These are phyloP conservation scores for Lepidothrix coronata DNA, from an alignment of 2,113 vertebrate genomes.

Conservation along the genomic window DNA sequence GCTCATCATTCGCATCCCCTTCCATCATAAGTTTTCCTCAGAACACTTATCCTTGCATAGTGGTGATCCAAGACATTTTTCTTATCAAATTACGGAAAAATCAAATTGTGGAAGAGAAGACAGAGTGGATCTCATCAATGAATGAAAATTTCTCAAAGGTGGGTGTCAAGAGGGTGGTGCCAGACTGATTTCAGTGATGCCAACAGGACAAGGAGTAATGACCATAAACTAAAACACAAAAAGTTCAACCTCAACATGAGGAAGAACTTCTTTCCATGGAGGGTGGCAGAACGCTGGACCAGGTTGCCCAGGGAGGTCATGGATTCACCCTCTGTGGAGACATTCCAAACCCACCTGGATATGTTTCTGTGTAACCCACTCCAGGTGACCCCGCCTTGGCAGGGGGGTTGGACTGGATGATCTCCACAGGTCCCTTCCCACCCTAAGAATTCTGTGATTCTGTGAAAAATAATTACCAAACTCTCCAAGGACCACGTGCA, in stretches of 20 bases:
- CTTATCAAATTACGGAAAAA: neutral
- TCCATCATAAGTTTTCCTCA: neutral
- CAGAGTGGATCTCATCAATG: neutral
- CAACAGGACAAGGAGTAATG: neutral
- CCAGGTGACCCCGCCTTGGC: neutral
- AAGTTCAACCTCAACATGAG: neutral
- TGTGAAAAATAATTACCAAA: neutral
- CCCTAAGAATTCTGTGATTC: neutral
- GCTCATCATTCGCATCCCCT: neutral
- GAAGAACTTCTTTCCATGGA: neutral
- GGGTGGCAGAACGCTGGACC: neutral
- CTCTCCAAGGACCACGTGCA: neutral
- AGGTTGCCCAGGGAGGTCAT: neutral
- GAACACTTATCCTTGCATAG: neutral
- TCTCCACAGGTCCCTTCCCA: neutral
- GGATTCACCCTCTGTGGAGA: neutral
- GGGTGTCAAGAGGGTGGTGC: neutral
- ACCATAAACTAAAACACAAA: neutral
- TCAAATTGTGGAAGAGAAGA: neutral
- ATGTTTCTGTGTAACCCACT: neutral
- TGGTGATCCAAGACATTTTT: neutral
- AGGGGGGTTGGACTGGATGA: neutral
- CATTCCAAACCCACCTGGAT: neutral
- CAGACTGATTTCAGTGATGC: neutral
- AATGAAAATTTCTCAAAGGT: neutral